Base-by-base conservation (phyloP, 2,888 invertebrate species). In the Apantesis nais region DNA sequence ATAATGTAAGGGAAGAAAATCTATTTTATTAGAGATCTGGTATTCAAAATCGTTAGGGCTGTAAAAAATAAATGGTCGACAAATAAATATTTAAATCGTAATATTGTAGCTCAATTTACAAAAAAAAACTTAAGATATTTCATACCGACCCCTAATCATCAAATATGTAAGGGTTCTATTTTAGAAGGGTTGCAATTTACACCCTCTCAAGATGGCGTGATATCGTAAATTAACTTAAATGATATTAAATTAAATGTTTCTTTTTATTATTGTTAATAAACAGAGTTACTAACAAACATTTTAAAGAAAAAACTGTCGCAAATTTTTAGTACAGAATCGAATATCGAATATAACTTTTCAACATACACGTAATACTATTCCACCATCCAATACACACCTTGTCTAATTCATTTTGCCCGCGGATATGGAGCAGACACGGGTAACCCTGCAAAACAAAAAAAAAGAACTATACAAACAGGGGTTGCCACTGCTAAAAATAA, bases 201-300 rank as follows among this genome's bases (percentile, higher is more conserved):
- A 66, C 68, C 72, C 48, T 62, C 25, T 22, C 72, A 72, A 72
- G 72, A 72, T 72, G 72, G 72, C 68, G 65, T 39, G 34, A 14
- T 52, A 37, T 64, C 22, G 31, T 41, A 29, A 66, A 66, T 60
- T 12, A 61, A 67, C 52, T 29, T 61, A 62, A 52, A 39, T 19
- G 16, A 0, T 22, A n/a, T 60, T 63, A 12, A n/a, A 39, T 39
- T 14, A 29, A 22, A 25, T 16, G 16, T 41, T 5, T 3, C n/a
- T 37, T 11, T n/a, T 37, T 7, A 14, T 60, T 16, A 60, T 16
- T 60, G 16, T 31, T 31, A 22, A 7, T 16, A 7, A 22, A 22
- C 22, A 4, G 22, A 22, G 0, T 11, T n/a, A 11, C 1, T 52
- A n/a, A 11, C 3, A 29, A 58, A 58, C 14, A 5, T 58, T 7